These are phyloP conservation scores for Aproaerema taeniolella DNA, from an alignment of 2,888 invertebrate species.

Conservation along the genomic window DNA sequence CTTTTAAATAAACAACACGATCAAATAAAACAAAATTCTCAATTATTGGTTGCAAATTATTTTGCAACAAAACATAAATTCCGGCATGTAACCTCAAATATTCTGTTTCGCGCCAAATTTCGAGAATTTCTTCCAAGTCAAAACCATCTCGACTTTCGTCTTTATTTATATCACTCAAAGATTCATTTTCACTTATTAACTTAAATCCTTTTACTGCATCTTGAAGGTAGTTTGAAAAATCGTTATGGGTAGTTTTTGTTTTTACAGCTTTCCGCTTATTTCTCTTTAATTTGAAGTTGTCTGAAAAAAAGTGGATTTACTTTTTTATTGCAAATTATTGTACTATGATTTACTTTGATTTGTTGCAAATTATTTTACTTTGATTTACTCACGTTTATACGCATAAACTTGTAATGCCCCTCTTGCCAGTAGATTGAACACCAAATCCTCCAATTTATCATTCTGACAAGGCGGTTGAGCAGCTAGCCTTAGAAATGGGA, in stretches of 20 bases:
- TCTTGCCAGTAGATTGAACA: constrained; percentile 76
- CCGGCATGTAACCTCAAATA: constrained; percentile 39
- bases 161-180: constrained; percentile 3
- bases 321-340: too few species aligned
- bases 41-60: constrained; percentile 47
- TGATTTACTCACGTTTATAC: constrained; percentile 68
- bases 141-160: constrained; percentile 24
- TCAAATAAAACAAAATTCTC: constrained; percentile 61
- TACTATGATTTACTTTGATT: too few species aligned
- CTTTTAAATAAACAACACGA: constrained; percentile 50
- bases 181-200: constrained; percentile 16
- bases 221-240: constrained; percentile 47
- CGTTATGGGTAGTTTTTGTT: constrained; percentile 36
- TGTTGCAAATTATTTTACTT: too few species aligned
- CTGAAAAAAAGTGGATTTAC: too few species aligned
- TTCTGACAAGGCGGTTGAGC: constrained; percentile 80
- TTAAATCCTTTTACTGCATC: constrained; percentile 45
- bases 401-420: constrained; percentile 81
- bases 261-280: constrained; percentile 61
- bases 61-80: constrained; percentile 53
- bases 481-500: constrained; percentile 84
- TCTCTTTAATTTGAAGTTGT: constrained; percentile 55
- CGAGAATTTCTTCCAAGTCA: constrained; percentile 36
- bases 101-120: constrained; percentile 42
- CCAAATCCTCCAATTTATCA: constrained; percentile 67